Base-by-base conservation (phyloP, 2,113 vertebrate genomes). In the Gila orcuttii region DNA sequence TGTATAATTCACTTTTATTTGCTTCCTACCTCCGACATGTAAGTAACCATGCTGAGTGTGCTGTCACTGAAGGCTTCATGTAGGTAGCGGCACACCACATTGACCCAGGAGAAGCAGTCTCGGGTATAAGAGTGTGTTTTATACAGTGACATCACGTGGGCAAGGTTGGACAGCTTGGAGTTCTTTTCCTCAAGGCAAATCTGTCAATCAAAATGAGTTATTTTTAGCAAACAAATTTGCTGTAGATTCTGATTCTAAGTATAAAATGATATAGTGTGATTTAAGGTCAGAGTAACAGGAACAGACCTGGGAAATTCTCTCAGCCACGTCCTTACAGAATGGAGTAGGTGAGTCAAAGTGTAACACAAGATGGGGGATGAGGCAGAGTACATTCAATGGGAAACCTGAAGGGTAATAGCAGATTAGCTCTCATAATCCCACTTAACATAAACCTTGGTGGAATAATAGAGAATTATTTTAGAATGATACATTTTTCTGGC, bases 141-240 rank as follows among this genome's bases (percentile, higher is more conserved):
- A 89, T 99, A 99, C 74, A 99, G 96, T 4, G 96, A 98, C 98
- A 99, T 99, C 59, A 99, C 98, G 19, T 99, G 98, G 3, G 98
- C 98, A 88, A 99, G 93, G 86, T 99, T 98, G 33, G 97, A 97
- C 21, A 99, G 93, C 90, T 99, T 99, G 15, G 97, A 96, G 86
- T 97, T 96, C 91, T 99, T 99, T 91, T 99, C 98, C 90, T 95
- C 95, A 89, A 99, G 91, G 92, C 98, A 99, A 90, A 99, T 97
- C 98, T 99, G 90, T 59, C 52, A 64, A 64, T 64, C 5, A 62
- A 85, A 64, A 83, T 19, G 1, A 33, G 25, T 17, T 9, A 82
- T 28, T 66, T 47, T 81, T 2, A 79, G 77, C 12, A 25, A 45
- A 64, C 8, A 28, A 45, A 17, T 17, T 13, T 45, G 39, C n/a